Evolutionary conservation across 2,888 invertebrate genomes (phyloP).

Genomic region (Oegoconia quadripuncta): DNA sequence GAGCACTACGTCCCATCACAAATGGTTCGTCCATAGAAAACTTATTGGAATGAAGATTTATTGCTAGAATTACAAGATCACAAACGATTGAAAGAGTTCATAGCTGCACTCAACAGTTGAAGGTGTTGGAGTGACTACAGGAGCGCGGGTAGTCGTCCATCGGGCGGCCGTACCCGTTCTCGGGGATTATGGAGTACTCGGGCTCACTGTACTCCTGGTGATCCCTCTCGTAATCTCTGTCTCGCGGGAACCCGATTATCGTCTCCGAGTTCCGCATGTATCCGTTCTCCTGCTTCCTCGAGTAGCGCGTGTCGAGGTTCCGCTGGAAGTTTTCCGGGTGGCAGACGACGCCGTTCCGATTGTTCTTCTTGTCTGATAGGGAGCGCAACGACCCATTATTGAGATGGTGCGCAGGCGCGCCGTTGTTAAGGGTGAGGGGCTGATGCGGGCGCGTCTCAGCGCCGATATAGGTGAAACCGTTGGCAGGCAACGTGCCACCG

Average conservation of each 20-base stretch:
- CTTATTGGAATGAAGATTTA: conserved; percentile 79
- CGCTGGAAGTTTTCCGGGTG: conserved; percentile 75
- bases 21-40: conserved; percentile 61
- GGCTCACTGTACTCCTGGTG: conserved; percentile 67
- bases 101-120: conserved; percentile 67
- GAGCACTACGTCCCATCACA: conserved; percentile 68
- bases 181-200: conserved; percentile 74
- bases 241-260: conserved; percentile 57
- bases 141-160: conserved; percentile 60
- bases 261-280: conserved; percentile 71
- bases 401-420: conserved; percentile 70
- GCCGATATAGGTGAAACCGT: conserved; percentile 88
- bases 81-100: conserved; percentile 61
- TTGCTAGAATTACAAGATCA: conserved; percentile 79
- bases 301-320: conserved; percentile 71
- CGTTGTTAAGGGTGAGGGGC: conserved; percentile 73
- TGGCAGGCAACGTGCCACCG: conserved; percentile 82
- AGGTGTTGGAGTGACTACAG: conserved; percentile 72
- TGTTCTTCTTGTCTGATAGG: conserved; percentile 68
- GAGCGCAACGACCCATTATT: conserved; percentile 75
- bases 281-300: conserved; percentile 74
- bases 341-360: conserved; percentile 65
- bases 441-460: conserved; percentile 79
- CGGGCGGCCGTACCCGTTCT: conserved; percentile 51
- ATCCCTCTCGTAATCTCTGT: conserved; percentile 42